Evolutionary conservation across 2,113 vertebrate genomes (phyloP), one percentile per base, ranked within the genome.

Genomic region (Embiotoca jacksoni): DNA sequence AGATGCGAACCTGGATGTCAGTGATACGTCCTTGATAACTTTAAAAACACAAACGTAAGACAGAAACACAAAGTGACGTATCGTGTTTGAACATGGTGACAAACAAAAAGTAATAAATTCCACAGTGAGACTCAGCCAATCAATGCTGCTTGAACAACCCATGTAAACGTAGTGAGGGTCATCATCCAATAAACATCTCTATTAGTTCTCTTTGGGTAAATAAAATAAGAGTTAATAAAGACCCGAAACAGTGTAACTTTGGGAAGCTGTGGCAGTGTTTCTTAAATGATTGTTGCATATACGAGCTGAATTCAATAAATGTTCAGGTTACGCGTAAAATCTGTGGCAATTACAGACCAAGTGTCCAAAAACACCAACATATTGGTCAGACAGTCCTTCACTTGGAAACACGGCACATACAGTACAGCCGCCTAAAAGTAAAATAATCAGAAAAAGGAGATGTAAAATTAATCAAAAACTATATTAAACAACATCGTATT

Each of bases 231-330:
- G 47, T 41, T 36, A 60, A 3, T 41, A 49, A 58, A 73, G 53
- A 79, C n/a, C 44, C 49, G 4, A 80, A 73, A 63, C 32, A 39
- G 46, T 37, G 33, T 9, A 53, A 63, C 71, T 75, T 77, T 69
- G 66, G 61, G 66, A 70, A 72, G 49, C 60, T 68, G 77, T 79
- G 86, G 84, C 81, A 92, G 81, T 82, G 72, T 77, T 78, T 49
- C 16, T 44, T 69, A 56, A 69, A 80, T 58, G 46, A 75, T 63
- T n/a, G 59, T 82, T 87, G 89, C 87, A 90, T 88, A 82, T 74
- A 56, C 1, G 32, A 74, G 55, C 39, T 30, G 6, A 37, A 61
- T 47, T 78, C 14, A 54, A 81, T 52, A 11, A 58, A 44, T 50
- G 71, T 78, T 72, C 54, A 55, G 60, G 58, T 73, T 69, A 15